Percentiles rank a stretch among this genome's conserved stretches.
Conservation (phyloP, 2,797 vertebrate species). For the Artibeus jamaicensis region DNA sequence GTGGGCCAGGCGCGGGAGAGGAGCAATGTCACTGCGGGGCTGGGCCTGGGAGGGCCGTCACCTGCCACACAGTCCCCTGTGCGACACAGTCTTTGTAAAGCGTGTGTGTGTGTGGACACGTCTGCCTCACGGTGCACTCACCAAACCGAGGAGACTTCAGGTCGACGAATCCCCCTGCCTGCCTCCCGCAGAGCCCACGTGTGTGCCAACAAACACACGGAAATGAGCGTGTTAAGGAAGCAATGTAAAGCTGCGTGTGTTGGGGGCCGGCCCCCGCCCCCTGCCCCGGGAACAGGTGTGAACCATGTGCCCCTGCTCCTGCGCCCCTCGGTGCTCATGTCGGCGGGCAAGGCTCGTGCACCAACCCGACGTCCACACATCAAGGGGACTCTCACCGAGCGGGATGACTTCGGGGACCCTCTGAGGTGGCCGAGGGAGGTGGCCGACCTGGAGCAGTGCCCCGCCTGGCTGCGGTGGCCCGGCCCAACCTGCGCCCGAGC, state of each 20-base stretch:
- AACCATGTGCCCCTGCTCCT: rapidly evolving
- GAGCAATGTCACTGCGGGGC: background rate
- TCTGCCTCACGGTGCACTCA: rapidly evolving
- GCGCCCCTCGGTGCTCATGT: rapidly evolving
- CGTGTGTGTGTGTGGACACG: too few species aligned
- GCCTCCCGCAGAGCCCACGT: background rate
- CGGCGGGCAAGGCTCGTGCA: background rate
- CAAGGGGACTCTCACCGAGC: background rate
- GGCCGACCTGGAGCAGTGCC: rapidly evolving
- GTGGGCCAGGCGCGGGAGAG: rapidly evolving
- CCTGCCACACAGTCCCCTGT: rapidly evolving
- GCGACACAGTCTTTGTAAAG: background rate
- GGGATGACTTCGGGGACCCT: rapidly evolving
- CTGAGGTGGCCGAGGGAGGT: rapidly evolving
- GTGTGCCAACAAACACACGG: rapidly evolving
- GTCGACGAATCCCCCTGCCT: rapidly evolving
- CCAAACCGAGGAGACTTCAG: rapidly evolving
- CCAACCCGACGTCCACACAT: background rate
- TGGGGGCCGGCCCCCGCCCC: rapidly evolving
- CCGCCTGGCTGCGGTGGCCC: rapidly evolving
- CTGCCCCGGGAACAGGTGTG: rapidly evolving
- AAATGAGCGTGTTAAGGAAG: rapidly evolving
- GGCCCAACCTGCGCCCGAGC: rapidly evolving
- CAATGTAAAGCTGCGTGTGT: rapidly evolving
- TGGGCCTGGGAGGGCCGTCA: rapidly evolving